phyloP scores from a whole-genome alignment of 2,113 vertebrate genomes.

The Podilymbus podiceps region DNA sequence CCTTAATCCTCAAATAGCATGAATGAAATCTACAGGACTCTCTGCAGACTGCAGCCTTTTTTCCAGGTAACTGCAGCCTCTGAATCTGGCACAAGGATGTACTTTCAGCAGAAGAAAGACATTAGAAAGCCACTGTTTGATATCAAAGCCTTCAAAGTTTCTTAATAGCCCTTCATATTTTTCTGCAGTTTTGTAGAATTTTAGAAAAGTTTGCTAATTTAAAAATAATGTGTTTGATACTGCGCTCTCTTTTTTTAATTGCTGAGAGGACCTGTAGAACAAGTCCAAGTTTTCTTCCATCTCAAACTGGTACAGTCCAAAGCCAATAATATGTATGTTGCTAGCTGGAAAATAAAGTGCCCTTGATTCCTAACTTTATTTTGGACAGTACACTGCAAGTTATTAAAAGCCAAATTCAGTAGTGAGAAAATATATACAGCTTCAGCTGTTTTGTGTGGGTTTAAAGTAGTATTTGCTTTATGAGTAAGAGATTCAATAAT shows the following conservation, averaged over 20 bases:
- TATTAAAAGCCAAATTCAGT: conserved; percentile 63
- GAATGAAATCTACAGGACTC: background rate
- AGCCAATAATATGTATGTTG: conserved; percentile 32
- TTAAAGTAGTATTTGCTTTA: conserved; percentile 63
- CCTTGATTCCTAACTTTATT: conserved; percentile 66
- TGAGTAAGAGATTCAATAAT: conserved; percentile 64
- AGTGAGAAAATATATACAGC: conserved; percentile 66
- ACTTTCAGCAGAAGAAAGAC: background rate
- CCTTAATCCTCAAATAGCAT: background rate
- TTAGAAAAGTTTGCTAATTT: background rate
- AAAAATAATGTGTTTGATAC: background rate
- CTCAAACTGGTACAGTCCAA: background rate
- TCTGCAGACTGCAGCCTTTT: background rate
- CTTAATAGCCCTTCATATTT: background rate
- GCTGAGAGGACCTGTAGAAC: background rate
- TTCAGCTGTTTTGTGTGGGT: conserved; percentile 50
- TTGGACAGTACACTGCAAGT: conserved; percentile 51
- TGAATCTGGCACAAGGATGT: background rate
- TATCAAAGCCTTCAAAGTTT: background rate
- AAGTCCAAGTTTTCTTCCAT: conserved; percentile 27
- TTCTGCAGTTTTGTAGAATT: background rate
- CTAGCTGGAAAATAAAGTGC: conserved; percentile 62
- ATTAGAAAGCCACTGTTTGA: background rate
- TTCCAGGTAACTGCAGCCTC: background rate
- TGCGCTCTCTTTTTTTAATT: background rate